Evolutionary conservation across 2,888 invertebrate species (phyloP), one percentile per base, ranked within the genome.

Genomic region (Teleiodes luculella): DNA sequence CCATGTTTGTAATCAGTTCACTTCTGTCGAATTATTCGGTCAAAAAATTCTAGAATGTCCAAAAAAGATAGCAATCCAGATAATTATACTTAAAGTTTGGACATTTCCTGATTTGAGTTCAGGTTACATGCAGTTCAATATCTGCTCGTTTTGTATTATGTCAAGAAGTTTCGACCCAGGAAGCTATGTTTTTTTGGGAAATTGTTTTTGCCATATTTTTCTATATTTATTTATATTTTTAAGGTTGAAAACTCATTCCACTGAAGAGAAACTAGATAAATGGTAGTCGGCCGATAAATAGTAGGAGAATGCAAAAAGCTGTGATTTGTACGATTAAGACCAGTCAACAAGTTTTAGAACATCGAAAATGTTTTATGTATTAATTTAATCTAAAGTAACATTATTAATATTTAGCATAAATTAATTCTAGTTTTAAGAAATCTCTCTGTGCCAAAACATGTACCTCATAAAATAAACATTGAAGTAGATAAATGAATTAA

Each of bases 361-460:
- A 90, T 90, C 90, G 90, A 90, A 86, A 85, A 83, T 79, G 80
- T 86, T 87, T 83, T 82, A 86, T 83, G 79, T 84, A 43, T 43
- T 43, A 78, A 78, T 77, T 76, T 78, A 78, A 74, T 74, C 66
- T 75, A 80, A 78, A 73, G 67, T 77, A 78, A 82, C 81, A 80
- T 83, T 83, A 81, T 83, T 83, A 81, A 78, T 63, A 63, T 67
- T 72, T 80, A 83, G 78, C 82, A 79, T 81, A 78, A 83, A 81
- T 74, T 74, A 90, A 90, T 77, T 83, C 72, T 86, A 86, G 82
- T 68, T 78, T 63, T 87, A 88, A 87, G 86, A 80, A 91, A 91
- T 92, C 92, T 92, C 92, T 92, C 92, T 93, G 94, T 94, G 94
- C 94, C 94, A 94, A 94, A 93, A 93, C 91, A 91, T 92, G 93